phyloP scores from a whole-genome alignment of 2,888 invertebrate genomes.

The Sipha maydis region DNA sequence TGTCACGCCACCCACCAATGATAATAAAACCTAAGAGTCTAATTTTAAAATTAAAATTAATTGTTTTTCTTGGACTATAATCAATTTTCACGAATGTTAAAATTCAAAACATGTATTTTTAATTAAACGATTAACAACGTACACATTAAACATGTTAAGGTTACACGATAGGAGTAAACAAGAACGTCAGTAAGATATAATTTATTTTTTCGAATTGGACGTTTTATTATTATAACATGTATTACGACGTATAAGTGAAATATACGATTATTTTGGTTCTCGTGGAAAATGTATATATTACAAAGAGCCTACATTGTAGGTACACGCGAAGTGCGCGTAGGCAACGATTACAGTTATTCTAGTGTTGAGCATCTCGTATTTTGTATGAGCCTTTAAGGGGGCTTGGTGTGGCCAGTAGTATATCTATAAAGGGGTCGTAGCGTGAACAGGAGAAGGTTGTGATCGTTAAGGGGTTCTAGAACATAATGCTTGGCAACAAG shows the following conservation, averaged over 20 bases:
- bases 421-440: too few species aligned
- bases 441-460: too few species aligned
- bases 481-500: too few species aligned
- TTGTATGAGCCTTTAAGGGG: too few species aligned
- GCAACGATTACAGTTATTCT: background rate
- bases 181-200: background rate
- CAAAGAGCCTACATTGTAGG: too few species aligned
- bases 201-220: background rate
- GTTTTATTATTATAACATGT: background rate
- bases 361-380: background rate
- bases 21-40: background rate
- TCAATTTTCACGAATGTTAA: background rate
- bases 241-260: background rate
- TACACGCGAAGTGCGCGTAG: background rate
- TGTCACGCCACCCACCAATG: background rate
- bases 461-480: too few species aligned
- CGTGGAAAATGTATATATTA: too few species aligned
- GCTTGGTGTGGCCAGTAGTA: too few species aligned
- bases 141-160: background rate
- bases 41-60: constrained; percentile 2
- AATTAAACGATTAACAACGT: background rate
- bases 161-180: background rate
- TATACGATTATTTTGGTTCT: background rate
- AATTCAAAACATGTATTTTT: background rate
- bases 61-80: constrained; percentile 12